A percentile compares a stretch with the other conserved stretches of the same genome.
Evolutionary conservation across 2,797 vertebrate genomes (phyloP).

Genomic region (Anniella stebbinsi): DNA sequence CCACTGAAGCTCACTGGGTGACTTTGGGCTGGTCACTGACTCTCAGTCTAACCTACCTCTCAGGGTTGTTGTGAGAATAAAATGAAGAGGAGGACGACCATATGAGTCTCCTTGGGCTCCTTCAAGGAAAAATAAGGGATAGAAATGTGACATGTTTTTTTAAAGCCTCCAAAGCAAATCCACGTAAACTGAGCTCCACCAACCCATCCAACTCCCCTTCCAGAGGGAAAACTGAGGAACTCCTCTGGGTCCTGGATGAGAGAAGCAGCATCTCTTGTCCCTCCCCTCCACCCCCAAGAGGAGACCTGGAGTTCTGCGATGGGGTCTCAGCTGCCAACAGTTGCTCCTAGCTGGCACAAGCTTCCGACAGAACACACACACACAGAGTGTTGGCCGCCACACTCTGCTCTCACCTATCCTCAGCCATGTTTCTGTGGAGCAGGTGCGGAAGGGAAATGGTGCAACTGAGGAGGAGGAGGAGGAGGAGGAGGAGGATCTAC

Average conservation of each 20-base stretch:
- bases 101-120: no score
- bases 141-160: no score
- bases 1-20: no score
- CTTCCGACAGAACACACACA: no score
- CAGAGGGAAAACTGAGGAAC: background rate
- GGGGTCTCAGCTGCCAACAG: background rate
- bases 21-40: no score
- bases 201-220: background rate
- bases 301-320: background rate
- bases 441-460: background rate
- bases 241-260: no score
- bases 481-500: background rate
- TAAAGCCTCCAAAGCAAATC: background rate
- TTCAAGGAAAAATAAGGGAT: no score
- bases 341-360: background rate
- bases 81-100: no score
- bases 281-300: background rate
- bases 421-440: background rate
- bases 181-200: background rate
- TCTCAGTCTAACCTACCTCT: no score
- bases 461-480: accelerated
- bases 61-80: no score
- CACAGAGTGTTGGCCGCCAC: no score
- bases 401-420: background rate
- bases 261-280: background rate